Percentiles rank a stretch among this genome's conserved stretches.
phyloP scores from a whole-genome alignment of 2,797 vertebrate genomes.

The Calcarius lapponicus region DNA sequence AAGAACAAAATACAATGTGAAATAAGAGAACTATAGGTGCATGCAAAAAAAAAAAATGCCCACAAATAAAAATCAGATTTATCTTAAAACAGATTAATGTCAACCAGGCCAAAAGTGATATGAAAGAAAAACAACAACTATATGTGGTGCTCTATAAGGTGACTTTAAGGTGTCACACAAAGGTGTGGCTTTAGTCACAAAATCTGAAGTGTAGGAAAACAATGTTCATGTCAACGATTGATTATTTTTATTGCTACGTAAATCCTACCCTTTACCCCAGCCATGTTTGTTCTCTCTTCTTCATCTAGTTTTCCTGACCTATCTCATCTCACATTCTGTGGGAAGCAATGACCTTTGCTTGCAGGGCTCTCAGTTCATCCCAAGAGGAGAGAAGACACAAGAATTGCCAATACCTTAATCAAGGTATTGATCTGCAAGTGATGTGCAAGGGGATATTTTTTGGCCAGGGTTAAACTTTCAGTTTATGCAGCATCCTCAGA shows the following conservation, averaged over 20 bases:
- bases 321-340: background rate
- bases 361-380: background rate
- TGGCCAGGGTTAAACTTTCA: background rate
- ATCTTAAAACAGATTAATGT: background rate
- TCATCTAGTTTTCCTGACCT: background rate
- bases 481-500: background rate
- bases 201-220: background rate
- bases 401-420: background rate
- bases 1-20: background rate
- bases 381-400: background rate
- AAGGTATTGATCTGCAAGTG: background rate
- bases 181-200: background rate
- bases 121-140: background rate
- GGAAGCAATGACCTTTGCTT: background rate
- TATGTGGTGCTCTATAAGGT: background rate
- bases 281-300: background rate
- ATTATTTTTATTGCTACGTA: background rate
- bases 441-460: background rate
- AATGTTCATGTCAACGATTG: background rate
- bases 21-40: background rate
- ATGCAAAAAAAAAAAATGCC: background rate
- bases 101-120: background rate
- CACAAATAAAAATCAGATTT: background rate
- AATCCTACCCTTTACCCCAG: background rate
- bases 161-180: background rate